These are phyloP conservation scores for Ostrea edulis DNA, from an alignment of 1,140 invertebrate species.

Conservation along the genomic window DNA sequence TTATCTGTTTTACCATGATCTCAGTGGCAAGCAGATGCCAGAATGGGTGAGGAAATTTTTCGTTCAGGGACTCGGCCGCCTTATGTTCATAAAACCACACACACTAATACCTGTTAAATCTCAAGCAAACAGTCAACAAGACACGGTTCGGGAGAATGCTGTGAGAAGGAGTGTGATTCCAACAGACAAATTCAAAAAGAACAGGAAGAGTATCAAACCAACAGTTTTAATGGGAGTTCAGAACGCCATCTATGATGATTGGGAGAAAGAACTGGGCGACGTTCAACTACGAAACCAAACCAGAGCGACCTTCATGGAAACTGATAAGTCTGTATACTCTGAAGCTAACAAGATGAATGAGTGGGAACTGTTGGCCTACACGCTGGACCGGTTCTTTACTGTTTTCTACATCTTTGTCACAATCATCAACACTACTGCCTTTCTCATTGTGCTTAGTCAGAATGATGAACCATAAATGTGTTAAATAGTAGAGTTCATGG, in stretches of 20 bases:
- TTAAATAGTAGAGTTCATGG: no score
- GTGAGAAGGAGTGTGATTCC: not conserved
- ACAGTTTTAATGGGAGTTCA: not conserved
- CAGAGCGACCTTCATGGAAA: not conserved
- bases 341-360: constrained; percentile 4
- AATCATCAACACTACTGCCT: not conserved
- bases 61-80: not conserved
- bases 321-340: not conserved
- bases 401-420: not conserved
- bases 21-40: not conserved
- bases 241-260: not conserved
- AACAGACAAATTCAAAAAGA: not conserved
- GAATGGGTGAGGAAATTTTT: not conserved
- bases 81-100: not conserved
- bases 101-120: not conserved
- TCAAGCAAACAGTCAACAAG: not conserved
- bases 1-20: not conserved
- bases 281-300: not conserved
- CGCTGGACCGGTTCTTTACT: not conserved
- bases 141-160: not conserved
- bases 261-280: not conserved
- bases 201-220: not conserved
- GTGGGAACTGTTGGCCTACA: constrained; percentile 8
- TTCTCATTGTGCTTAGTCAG: not conserved
- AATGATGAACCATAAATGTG: not conserved